Evolutionary conservation across 2,113 vertebrate species (phyloP).

Genomic region (Eubucco bourcierii): DNA sequence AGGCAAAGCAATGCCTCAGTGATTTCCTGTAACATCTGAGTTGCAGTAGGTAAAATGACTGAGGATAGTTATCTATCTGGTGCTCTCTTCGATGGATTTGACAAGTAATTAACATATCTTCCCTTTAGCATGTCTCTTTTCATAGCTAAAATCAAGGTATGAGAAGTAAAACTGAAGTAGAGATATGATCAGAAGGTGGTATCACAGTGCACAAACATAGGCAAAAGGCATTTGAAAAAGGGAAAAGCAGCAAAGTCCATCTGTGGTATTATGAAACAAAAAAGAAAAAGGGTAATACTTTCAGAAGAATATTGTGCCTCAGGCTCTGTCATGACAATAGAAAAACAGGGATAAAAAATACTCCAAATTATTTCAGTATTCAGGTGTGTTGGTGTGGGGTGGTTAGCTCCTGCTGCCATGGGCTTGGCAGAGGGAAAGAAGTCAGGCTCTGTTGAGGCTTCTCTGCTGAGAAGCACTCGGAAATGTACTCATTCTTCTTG

Average conservation of each 20-base stretch:
- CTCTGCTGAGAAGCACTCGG: too few species aligned
- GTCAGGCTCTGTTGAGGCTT: too few species aligned
- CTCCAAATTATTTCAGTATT: not conserved
- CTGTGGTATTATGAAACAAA: not conserved
- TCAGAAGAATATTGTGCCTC: not conserved
- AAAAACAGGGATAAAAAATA: not conserved
- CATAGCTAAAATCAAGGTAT: not conserved
- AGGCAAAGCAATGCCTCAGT: constrained; percentile 43
- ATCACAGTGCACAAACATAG: not conserved
- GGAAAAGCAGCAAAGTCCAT: not conserved
- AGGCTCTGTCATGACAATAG: not conserved
- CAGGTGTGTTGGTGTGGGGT: too few species aligned
- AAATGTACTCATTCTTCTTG: too few species aligned
- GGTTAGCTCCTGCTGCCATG: too few species aligned
- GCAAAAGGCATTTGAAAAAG: not conserved
- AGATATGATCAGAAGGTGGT: not conserved
- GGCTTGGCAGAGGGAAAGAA: too few species aligned
- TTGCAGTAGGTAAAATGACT: not conserved
- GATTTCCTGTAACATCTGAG: constrained; percentile 1
- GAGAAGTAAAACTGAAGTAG: not conserved
- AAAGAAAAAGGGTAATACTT: not conserved
- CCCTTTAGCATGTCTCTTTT: not conserved
- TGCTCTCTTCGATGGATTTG: not conserved
- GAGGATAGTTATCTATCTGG: not conserved
- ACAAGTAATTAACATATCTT: not conserved